Evolutionary conservation across 2,113 vertebrate genomes (phyloP).

Genomic region (Tupaia tana): DNA sequence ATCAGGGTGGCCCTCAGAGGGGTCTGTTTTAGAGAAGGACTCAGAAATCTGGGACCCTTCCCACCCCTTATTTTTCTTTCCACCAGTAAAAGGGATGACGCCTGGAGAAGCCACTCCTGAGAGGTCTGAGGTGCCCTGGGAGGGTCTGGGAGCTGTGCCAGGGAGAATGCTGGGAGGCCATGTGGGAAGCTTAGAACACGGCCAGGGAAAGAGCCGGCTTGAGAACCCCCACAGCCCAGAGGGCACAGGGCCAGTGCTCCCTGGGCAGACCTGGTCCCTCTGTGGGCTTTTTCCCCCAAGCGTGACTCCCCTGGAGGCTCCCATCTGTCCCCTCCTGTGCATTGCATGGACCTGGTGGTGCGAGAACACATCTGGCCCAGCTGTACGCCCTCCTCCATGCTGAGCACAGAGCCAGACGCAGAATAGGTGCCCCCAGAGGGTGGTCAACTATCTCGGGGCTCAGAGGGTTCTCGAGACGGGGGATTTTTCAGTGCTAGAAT

Average conservation of each 20-base stretch:
- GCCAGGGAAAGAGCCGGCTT: not conserved
- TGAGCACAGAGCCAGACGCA: not conserved
- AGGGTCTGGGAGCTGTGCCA: too few species aligned
- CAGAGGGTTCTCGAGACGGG: not conserved
- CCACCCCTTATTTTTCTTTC: not conserved
- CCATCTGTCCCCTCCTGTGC: not conserved
- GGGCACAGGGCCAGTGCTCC: not conserved
- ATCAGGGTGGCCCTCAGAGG: not conserved
- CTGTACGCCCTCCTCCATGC: rapidly evolving
- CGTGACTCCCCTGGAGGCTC: not conserved
- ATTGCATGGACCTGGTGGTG: too few species aligned
- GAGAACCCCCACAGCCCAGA: rapidly evolving
- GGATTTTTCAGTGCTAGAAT: not conserved
- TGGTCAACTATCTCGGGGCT: not conserved
- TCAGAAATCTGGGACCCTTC: not conserved
- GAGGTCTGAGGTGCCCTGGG: rapidly evolving
- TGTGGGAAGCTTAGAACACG: too few species aligned
- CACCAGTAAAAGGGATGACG: too few species aligned
- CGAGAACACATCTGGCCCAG: not conserved
- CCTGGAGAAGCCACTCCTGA: not conserved
- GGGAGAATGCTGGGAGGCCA: not conserved
- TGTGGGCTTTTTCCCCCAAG: not conserved
- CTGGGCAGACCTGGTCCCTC: too few species aligned
- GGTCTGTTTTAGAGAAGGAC: too few species aligned
- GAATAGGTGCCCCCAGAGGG: not conserved